Percentiles rank a stretch among this genome's conserved stretches.
Evolutionary conservation across 2,888 invertebrate species (phyloP).

Genomic region (Trichogramma dendrolimi): DNA sequence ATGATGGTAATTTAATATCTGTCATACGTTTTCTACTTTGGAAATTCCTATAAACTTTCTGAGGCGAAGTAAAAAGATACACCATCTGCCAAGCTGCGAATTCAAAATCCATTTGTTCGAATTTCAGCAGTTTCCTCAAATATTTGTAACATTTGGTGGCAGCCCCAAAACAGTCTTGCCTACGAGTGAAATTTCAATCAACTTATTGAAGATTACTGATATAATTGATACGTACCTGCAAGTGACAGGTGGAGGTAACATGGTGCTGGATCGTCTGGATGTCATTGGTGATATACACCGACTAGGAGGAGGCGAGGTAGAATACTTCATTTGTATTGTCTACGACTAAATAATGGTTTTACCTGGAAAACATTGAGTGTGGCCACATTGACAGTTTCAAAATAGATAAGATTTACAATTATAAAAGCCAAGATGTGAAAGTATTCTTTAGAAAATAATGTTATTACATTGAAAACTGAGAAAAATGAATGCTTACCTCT

Average conservation of each 20-base stretch:
- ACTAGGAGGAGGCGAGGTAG: slow-evolving; percentile 61
- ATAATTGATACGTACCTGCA: slow-evolving; percentile 37
- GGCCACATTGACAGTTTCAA: too few species aligned
- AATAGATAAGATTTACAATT: too few species aligned
- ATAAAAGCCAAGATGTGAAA: too few species aligned
- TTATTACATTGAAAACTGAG: too few species aligned
- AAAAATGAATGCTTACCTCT: too few species aligned
- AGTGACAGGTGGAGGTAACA: slow-evolving; percentile 64
- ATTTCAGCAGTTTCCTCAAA: slow-evolving; percentile 77
- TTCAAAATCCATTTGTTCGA: slow-evolving; percentile 99
- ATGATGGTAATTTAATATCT: background rate
- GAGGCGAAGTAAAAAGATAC: slow-evolving; percentile 88
- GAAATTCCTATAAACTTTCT: slow-evolving; percentile 95
- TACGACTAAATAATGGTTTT: background rate
- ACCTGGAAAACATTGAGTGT: background rate
- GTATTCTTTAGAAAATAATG: too few species aligned
- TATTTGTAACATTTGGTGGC: slow-evolving; percentile 86
- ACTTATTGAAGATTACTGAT: background rate
- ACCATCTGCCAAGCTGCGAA: slow-evolving; percentile 99
- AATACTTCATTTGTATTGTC: slow-evolving; percentile 56
- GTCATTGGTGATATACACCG: slow-evolving; percentile 49
- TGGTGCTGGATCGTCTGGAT: slow-evolving; percentile 54
- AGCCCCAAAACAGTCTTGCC: slow-evolving; percentile 73
- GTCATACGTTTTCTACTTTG: slow-evolving; percentile 93
- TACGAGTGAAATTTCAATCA: slow-evolving; percentile 38